These are phyloP conservation scores for Lottia gigantea DNA, from an alignment of 2,888 invertebrate genomes.

Conservation along the genomic window DNA sequence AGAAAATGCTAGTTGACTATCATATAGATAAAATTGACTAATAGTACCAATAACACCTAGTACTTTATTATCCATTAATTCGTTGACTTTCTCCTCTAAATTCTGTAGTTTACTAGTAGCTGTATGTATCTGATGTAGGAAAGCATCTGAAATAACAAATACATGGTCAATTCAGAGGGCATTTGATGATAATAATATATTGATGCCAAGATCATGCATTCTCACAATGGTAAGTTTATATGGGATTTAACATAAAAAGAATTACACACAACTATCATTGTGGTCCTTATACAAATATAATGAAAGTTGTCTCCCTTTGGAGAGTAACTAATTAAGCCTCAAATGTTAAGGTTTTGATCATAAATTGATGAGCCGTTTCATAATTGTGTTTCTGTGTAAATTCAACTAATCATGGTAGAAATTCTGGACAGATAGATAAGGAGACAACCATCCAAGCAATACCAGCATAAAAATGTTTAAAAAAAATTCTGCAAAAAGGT, in stretches of 20 bases:
- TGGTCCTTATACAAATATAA: background rate
- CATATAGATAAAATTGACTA: conserved; percentile 61
- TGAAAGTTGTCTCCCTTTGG: background rate
- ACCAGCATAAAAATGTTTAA: no score
- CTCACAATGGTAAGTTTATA: no score
- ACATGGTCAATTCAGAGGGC: background rate
- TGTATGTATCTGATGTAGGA: conserved; percentile 65
- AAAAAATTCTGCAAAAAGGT: no score
- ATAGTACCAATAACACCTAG: conserved; percentile 56
- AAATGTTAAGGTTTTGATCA: no score
- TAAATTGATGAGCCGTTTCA: no score
- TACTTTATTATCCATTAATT: conserved; percentile 60
- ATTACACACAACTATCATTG: background rate
- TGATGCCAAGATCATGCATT: no score
- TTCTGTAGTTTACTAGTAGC: conserved; percentile 58
- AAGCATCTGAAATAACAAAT: conserved; percentile 59
- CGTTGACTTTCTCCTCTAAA: conserved; percentile 53
- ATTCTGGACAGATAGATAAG: no score
- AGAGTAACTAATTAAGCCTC: no score
- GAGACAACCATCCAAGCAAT: no score
- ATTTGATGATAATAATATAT: background rate
- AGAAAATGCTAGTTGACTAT: conserved; percentile 61
- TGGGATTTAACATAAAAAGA: no score
- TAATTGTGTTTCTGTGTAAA: no score
- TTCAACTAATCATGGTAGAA: no score